phyloP scores from a whole-genome alignment of 35 echinoderm and acorn worm genomes.

The Chiridota heheva region DNA sequence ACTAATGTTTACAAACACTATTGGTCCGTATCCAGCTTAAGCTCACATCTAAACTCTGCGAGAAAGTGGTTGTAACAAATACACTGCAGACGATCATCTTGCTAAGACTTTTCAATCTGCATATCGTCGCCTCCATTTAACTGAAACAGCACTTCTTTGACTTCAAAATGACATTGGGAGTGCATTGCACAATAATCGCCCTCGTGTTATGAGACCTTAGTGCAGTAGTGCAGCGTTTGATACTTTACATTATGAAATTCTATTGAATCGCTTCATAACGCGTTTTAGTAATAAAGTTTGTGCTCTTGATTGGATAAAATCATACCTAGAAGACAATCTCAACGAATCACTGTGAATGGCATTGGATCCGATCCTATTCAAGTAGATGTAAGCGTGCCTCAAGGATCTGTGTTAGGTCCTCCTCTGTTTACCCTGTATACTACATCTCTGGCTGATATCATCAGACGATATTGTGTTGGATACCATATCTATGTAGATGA shows the following conservation, averaged over 20 bases:
- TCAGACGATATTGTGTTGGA: constrained; percentile 24
- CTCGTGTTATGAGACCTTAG: constrained; percentile 16
- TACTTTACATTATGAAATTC: constrained; percentile 48
- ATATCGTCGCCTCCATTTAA: neutral
- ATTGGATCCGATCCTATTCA: constrained; percentile 21
- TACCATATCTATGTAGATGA: constrained; percentile 73
- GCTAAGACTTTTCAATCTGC: constrained; percentile 30
- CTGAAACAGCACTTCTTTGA: constrained; percentile 19
- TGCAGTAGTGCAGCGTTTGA: constrained; percentile 32
- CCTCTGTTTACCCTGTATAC: constrained; percentile 56
- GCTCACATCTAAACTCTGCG: too few relatives aligned
- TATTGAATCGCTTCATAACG: constrained; percentile 28
- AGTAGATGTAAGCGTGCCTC: constrained; percentile 34
- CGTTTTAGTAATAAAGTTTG: constrained; percentile 20
- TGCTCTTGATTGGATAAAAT: constrained; percentile 43
- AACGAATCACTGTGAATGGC: constrained; percentile 34
- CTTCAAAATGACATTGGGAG: neutral
- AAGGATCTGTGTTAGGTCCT: constrained; percentile 72
- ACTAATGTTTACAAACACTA: too few relatives aligned
- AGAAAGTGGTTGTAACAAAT: neutral
- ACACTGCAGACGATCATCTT: neutral
- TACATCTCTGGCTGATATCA: constrained; percentile 49
- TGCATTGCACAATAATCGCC: constrained; percentile 16
- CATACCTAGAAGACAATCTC: constrained; percentile 43
- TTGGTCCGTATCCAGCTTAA: neutral